phyloP scores from a whole-genome alignment of 2,888 invertebrate species.

The Thysanoteuthis rhombus region DNA sequence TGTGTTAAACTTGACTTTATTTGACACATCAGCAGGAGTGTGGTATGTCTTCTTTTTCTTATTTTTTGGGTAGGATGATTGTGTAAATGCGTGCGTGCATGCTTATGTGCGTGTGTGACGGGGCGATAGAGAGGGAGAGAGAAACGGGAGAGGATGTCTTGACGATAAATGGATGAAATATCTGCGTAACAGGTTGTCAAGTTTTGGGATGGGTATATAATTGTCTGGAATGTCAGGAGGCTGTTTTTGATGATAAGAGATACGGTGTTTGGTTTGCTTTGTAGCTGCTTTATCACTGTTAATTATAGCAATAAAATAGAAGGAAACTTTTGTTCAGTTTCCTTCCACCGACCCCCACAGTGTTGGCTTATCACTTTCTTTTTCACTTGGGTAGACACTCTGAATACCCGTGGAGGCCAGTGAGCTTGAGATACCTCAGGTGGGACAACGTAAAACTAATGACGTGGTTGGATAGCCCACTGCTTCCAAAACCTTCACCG shows the following conservation, averaged over 20 bases:
- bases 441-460: not conserved
- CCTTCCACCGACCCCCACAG: not conserved
- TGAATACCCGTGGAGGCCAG: not conserved
- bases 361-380: not conserved
- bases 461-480: not conserved
- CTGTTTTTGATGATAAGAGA: not conserved
- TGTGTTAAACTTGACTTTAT: too few species aligned
- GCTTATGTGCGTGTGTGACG: not conserved
- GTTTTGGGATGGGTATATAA: not conserved
- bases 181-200: not conserved
- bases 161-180: not conserved
- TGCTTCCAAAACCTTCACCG: not conserved
- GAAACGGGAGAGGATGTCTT: not conserved
- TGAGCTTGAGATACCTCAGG: not conserved
- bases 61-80: too few species aligned
- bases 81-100: not conserved
- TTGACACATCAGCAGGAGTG: too few species aligned
- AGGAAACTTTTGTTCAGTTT: not conserved
- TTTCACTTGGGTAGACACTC: not conserved
- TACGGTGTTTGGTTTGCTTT: not conserved
- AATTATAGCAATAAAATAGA: not conserved
- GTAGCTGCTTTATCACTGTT: not conserved
- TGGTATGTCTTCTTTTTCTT: too few species aligned
- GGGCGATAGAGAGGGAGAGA: not conserved
- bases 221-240: not conserved